phyloP scores from a whole-genome alignment of 2,888 invertebrate species.

The Synergus umbraculus region DNA sequence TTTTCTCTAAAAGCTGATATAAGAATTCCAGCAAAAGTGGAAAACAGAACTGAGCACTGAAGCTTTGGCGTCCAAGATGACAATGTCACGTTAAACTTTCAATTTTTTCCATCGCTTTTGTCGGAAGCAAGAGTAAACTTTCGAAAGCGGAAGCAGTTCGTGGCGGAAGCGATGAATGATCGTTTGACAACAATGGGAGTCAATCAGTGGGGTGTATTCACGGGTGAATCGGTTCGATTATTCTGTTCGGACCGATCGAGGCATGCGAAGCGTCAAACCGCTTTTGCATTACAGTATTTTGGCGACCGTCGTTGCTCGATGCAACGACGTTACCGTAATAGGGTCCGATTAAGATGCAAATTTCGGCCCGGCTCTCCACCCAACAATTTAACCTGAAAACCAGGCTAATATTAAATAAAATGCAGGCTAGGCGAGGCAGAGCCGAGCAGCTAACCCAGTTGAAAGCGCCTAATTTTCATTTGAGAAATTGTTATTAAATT shows the following conservation, averaged over 20 bases:
- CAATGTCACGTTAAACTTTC: constrained; percentile 16
- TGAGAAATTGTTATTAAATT: constrained; percentile 71
- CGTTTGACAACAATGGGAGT: constrained; percentile 73
- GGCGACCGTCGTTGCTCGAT: constrained; percentile 53
- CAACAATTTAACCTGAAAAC: constrained; percentile 74
- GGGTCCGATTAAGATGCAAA: constrained; percentile 76
- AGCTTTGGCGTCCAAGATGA: background rate
- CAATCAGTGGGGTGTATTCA: constrained; percentile 73
- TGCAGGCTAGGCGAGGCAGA: constrained; percentile 56
- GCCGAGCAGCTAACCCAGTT: constrained; percentile 51
- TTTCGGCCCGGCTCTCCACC: constrained; percentile 65
- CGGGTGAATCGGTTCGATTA: constrained; percentile 73
- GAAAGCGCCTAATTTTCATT: constrained; percentile 70
- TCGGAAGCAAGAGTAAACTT: constrained; percentile 60
- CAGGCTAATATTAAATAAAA: constrained; percentile 75
- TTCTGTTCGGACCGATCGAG: constrained; percentile 62
- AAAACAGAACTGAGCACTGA: constrained; percentile 5
- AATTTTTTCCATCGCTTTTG: constrained; percentile 33
- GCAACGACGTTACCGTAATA: constrained; percentile 73
- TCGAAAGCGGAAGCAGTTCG: constrained; percentile 60
- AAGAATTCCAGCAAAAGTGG: background rate
- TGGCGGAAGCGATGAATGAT: constrained; percentile 71
- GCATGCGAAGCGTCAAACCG: constrained; percentile 52
- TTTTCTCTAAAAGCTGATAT: too few species aligned
- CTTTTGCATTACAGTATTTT: constrained; percentile 56